Evolutionary conservation across 2,113 vertebrate species (phyloP), one percentile per base, ranked within the genome.

Genomic region (Nothobranchius furzeri): DNA sequence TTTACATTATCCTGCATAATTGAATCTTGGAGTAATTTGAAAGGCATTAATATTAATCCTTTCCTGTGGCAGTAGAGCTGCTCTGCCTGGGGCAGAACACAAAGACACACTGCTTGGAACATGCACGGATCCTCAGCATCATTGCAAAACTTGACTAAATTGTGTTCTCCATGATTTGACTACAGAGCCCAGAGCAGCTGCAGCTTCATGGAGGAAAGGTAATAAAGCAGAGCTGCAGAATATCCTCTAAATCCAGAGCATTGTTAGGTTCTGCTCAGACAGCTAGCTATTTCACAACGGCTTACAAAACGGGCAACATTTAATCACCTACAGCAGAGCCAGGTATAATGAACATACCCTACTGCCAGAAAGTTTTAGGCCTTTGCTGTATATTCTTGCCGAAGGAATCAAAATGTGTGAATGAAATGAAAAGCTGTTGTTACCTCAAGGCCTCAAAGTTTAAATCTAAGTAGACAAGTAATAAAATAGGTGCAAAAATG

Each of bases 1-100:
- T 90, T 88, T 86, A 71, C 61, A 81, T 89, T 83, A 79, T 88
- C 83, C 63, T 73, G 72, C 62, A 64, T 84, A 90, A 87, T 74
- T 85, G 72, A 90, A 81, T 89, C 64, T 69, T 10, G 59, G 60
- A 71, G 76, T 80, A 78, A 88, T 73, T 86, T 60, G 65, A 46
- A 73, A 64, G 64, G 75, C 80, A 85, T 89, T 73, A 82, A 81
- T 86, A 85, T 85, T 82, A 85, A 89, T 88, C 77, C 59, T 76
- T 36, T 70, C 17, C 70, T 70, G 55, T 75, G 76, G 75, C 73
- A 53, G 46, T 57, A 43, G 77, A 58, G 55, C 65, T 61, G 63
- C 15, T 60, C 62, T 0, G 60, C 74, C 72, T 53, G 20, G 42
- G 45, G 54, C 60, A 40, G 66, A 76, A 73, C 54, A 76, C 20